phyloP scores from a whole-genome alignment of 2,888 invertebrate species.

The Baronia brevicornis region DNA sequence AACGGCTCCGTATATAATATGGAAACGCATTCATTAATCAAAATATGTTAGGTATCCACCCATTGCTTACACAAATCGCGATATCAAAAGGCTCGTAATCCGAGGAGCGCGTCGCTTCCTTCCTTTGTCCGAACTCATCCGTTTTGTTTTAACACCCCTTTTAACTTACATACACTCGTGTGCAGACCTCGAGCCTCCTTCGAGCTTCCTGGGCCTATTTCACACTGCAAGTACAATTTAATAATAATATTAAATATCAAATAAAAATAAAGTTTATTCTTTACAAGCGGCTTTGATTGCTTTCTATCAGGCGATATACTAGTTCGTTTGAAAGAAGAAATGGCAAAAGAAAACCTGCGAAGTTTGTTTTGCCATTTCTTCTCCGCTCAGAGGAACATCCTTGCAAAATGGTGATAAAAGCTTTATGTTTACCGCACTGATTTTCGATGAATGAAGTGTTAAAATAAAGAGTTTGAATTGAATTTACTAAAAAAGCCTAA shows the following conservation, averaged over 20 bases:
- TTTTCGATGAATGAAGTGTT: too few relatives aligned
- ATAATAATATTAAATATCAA: constrained; percentile 12
- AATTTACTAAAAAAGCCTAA: constrained; percentile 1
- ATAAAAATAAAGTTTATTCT: too few relatives aligned
- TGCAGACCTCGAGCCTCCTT: constrained; percentile 57
- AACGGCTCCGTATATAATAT: constrained; percentile 12
- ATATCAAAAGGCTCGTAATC: constrained; percentile 63
- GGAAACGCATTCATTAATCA: constrained; percentile 57
- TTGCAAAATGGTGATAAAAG: too few relatives aligned
- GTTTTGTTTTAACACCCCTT: constrained; percentile 75
- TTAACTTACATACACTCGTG: constrained; percentile 64
- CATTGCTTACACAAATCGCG: constrained; percentile 41
- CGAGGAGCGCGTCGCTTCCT: constrained; percentile 60
- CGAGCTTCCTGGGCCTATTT: constrained; percentile 30
- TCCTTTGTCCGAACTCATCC: constrained; percentile 72
- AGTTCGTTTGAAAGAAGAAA: too few relatives aligned
- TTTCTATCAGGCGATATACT: too few relatives aligned
- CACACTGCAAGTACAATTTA: constrained; percentile 24
- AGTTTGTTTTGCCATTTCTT: too few relatives aligned
- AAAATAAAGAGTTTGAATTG: neutral
- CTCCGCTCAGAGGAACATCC: too few relatives aligned
- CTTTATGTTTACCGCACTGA: too few relatives aligned
- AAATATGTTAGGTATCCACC: constrained; percentile 63
- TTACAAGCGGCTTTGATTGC: too few relatives aligned
- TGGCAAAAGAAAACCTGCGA: too few relatives aligned